Evolutionary conservation across 2,113 vertebrate species (phyloP).

Genomic region (Cebidichthys violaceus): DNA sequence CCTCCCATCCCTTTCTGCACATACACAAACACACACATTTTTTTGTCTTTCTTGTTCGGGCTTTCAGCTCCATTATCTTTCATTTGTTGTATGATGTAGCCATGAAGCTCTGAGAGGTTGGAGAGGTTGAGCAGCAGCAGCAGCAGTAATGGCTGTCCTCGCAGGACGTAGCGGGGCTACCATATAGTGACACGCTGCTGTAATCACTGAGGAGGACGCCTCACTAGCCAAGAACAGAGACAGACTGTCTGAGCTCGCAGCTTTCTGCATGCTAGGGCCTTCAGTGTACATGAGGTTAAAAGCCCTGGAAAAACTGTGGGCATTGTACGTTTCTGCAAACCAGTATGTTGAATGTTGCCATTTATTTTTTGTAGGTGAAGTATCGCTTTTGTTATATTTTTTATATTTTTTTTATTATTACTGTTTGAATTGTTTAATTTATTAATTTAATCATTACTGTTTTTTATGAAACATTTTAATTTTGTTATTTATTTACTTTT

Average conservation of each 20-base stretch:
- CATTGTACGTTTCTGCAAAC: too few relatives aligned
- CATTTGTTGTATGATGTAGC: slow-evolving; percentile 12
- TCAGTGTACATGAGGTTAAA: slow-evolving; percentile 5
- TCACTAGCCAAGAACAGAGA: slow-evolving; percentile 1
- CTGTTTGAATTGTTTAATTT: too few relatives aligned
- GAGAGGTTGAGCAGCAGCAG: slow-evolving; percentile 24
- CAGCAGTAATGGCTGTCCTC: slow-evolving; percentile 40
- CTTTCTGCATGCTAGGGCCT: background rate
- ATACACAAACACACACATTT: background rate
- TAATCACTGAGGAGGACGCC: slow-evolving; percentile 50
- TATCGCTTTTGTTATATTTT: too few relatives aligned
- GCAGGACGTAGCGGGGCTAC: slow-evolving; percentile 7
- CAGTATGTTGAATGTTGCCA: background rate
- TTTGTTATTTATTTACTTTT: too few relatives aligned
- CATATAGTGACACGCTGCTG: slow-evolving; percentile 15
- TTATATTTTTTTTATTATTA: too few relatives aligned
- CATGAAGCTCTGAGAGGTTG: background rate
- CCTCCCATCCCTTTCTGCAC: background rate
- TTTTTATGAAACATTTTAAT: too few relatives aligned
- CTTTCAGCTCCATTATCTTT: slow-evolving; percentile 39
- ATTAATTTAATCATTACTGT: too few relatives aligned
- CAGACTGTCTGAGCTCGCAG: slow-evolving; percentile 30
- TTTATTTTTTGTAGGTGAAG: background rate
- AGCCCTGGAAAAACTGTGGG: background rate
- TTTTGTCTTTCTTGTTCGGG: slow-evolving; percentile 11